These are phyloP conservation scores for Ranitomeya imitator DNA, from an alignment of 2,113 vertebrate genomes.

Conservation along the genomic window DNA sequence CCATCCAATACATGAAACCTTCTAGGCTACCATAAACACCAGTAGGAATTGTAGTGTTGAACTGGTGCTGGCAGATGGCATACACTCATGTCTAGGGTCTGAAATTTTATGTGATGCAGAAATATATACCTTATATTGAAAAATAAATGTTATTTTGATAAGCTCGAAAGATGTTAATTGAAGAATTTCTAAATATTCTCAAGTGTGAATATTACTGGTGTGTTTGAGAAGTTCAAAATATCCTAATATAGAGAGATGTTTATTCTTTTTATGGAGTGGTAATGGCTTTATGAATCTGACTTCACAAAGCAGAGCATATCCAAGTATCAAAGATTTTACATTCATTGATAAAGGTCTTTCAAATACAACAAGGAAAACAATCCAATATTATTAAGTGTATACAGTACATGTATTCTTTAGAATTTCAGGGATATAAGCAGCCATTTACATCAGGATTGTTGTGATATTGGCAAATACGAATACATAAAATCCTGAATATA, in stretches of 20 bases:
- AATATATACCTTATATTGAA: neutral
- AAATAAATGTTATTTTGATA: constrained; percentile 34
- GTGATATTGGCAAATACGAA: neutral
- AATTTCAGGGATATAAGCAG: neutral
- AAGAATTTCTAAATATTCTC: neutral
- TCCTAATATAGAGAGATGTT: neutral
- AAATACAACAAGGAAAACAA: neutral
- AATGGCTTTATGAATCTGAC: neutral
- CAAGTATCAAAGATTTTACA: neutral
- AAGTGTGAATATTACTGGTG: neutral
- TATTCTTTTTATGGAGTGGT: neutral
- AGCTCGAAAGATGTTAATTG: constrained; percentile 2
- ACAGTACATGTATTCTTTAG: neutral
- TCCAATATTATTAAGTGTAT: neutral
- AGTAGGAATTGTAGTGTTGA: neutral
- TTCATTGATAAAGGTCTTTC: neutral
- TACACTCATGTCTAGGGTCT: constrained; percentile 2
- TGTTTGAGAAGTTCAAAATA: neutral
- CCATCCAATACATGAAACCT: constrained; percentile 35
- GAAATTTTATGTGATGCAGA: constrained; percentile 5
- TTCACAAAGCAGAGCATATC: neutral
- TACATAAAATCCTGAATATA: neutral
- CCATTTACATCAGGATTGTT: neutral
- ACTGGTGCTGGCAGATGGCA: constrained; percentile 2
- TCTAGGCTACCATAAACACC: neutral